Conservation (phyloP, 2,113 vertebrate genomes). For the Clarias gariepinus region DNA sequence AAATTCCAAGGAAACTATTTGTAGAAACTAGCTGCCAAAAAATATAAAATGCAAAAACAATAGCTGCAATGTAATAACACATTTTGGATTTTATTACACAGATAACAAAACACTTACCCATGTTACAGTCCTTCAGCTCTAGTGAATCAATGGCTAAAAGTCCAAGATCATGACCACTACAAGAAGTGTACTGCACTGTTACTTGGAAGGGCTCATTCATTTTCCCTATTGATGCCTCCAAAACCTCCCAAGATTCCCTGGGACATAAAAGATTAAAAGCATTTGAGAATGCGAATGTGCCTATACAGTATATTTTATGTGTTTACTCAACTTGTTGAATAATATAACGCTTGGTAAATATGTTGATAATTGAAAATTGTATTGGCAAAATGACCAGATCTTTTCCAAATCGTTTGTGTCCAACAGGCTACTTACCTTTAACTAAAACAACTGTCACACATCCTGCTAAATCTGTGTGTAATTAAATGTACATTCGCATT, state of each 20-base stretch:
- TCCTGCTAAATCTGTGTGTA: neutral
- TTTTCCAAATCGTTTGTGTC: neutral
- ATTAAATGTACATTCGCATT: neutral
- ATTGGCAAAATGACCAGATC: neutral
- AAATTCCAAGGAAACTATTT: too few species aligned
- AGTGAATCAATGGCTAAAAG: slow-evolving; percentile 79
- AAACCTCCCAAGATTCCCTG: slow-evolving; percentile 78
- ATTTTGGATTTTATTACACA: neutral
- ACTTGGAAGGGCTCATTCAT: slow-evolving; percentile 79
- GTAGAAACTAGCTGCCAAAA: neutral
- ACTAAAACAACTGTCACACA: neutral
- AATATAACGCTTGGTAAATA: neutral
- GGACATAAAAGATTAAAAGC: slow-evolving; percentile 10
- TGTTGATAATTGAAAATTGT: neutral
- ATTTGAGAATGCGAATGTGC: neutral
- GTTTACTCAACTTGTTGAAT: neutral
- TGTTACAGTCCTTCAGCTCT: slow-evolving; percentile 75
- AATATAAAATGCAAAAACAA: neutral
- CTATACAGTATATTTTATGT: neutral
- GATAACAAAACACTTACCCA: slow-evolving; percentile 63
- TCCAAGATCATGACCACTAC: slow-evolving; percentile 58
- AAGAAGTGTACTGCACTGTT: slow-evolving; percentile 78
- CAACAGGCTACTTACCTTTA: neutral
- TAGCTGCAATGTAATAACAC: neutral
- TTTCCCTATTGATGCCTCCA: slow-evolving; percentile 73